Conservation (phyloP, 37 sponge, comb jelly and placozoan genomes). For the Axinella damicornis region DNA sequence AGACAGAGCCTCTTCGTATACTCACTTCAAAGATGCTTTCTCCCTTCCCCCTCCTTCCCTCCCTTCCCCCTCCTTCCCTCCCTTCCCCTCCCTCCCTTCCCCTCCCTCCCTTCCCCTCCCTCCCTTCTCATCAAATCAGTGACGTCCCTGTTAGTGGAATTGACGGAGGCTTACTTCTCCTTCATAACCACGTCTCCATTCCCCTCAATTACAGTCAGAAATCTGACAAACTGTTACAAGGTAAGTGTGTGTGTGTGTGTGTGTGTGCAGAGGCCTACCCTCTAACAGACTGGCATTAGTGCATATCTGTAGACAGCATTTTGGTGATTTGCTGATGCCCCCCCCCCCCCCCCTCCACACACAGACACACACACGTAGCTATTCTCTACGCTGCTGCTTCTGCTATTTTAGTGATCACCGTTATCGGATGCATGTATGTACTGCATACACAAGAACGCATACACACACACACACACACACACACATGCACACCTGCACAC, state of each 20-base stretch:
- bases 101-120: background rate
- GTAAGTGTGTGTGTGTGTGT: constrained; percentile 52
- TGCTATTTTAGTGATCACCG: too few species aligned
- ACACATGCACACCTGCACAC: too few species aligned
- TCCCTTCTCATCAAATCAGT: background rate
- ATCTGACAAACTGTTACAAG: background rate
- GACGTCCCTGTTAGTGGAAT: background rate
- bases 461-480: too few species aligned
- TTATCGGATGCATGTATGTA: too few species aligned
- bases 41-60: too few species aligned
- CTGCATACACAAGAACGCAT: too few species aligned
- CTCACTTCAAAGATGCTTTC: background rate
- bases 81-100: constrained; percentile 9
- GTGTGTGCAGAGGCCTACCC: too few species aligned
- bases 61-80: constrained; percentile 20
- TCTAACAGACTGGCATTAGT: too few species aligned
- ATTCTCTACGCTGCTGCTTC: background rate
- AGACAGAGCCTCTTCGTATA: too few species aligned
- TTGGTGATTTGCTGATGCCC: too few species aligned
- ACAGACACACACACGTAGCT: constrained; percentile 2
- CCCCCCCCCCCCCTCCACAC: constrained; percentile 19
- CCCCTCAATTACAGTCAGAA: background rate
- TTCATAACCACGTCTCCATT: constrained; percentile 15
- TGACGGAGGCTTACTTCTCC: background rate
- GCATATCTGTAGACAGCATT: too few species aligned